A percentile compares a stretch with the other conserved stretches of the same genome.
Conservation (phyloP, 1,140 invertebrate species). For the Sitophilus oryzae region DNA sequence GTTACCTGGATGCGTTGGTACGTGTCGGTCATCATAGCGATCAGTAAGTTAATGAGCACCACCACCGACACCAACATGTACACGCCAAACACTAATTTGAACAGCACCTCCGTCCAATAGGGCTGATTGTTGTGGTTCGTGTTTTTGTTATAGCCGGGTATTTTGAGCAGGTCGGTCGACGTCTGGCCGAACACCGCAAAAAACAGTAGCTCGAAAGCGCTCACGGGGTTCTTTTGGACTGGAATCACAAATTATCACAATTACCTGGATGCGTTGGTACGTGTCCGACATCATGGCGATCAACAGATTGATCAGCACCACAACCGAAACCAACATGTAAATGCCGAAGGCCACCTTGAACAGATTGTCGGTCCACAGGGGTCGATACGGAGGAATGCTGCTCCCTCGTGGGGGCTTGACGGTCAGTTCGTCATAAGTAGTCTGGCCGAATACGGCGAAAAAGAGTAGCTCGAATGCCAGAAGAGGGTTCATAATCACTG, state of each 20-base stretch:
- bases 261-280: conserved; percentile 93
- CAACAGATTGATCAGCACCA: conserved; percentile 96
- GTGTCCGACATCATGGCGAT: conserved; percentile 99
- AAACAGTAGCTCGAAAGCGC: conserved; percentile 95
- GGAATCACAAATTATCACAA: conserved; percentile 57
- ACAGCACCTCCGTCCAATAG: conserved; percentile 68
- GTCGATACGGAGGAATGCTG: conserved; percentile 40
- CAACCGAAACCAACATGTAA: conserved; percentile 95
- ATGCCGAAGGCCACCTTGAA: conserved; percentile 88
- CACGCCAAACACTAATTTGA: conserved; percentile 79
- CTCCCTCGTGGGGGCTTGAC: conserved; percentile 47
- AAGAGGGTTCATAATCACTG: conserved; percentile 79
- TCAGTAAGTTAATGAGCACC: conserved; percentile 97
- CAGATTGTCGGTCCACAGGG: conserved; percentile 70
- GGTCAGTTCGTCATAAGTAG: conserved; percentile 78
- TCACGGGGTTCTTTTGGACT: conserved; percentile 75
- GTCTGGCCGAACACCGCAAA: conserved; percentile 98
- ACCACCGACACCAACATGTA: conserved; percentile 99
- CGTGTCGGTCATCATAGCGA: conserved; percentile 99
- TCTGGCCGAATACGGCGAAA: conserved; percentile 96
- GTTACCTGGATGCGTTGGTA: conserved; percentile 95
- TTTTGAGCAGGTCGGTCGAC: conserved; percentile 72
- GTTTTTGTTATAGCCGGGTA: conserved; percentile 41
- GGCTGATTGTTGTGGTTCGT: conserved; percentile 55
- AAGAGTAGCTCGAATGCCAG: conserved; percentile 94